A percentile compares a stretch with the other conserved stretches of the same genome.
Conservation (phyloP, 2,113 vertebrate genomes). For the Takifugu bimaculatus region DNA sequence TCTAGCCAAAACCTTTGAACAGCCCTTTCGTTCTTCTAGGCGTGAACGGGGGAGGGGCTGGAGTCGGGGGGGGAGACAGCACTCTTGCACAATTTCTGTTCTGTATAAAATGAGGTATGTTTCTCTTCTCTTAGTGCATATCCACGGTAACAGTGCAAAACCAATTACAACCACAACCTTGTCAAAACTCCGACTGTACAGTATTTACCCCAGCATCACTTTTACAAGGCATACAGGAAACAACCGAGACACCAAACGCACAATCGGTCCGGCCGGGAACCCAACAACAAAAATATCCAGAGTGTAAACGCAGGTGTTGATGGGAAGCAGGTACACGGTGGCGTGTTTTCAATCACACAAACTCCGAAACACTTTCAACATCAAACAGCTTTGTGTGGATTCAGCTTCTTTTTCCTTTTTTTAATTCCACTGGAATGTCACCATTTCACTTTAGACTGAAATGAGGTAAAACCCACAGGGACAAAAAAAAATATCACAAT, state of each 20-base stretch:
- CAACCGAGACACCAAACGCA: slow-evolving; percentile 55
- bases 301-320: slow-evolving; percentile 21
- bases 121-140: slow-evolving; percentile 72
- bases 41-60: slow-evolving; percentile 11
- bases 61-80: slow-evolving; percentile 32
- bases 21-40: slow-evolving; percentile 52
- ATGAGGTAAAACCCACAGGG: slow-evolving; percentile 8
- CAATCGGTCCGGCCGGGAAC: slow-evolving; percentile 41
- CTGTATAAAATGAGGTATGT: slow-evolving; percentile 80
- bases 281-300: slow-evolving; percentile 43
- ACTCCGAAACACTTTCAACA: slow-evolving; percentile 13
- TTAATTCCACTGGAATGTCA: slow-evolving; percentile 46
- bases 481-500: neutral
- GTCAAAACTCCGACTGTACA: slow-evolving; percentile 59
- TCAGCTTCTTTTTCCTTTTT: neutral
- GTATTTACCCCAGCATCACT: slow-evolving; percentile 60
- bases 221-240: slow-evolving; percentile 61
- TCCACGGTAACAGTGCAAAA: slow-evolving; percentile 75
- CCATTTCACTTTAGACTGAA: slow-evolving; percentile 9
- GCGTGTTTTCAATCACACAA: slow-evolving; percentile 28
- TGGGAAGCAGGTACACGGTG: slow-evolving; percentile 18
- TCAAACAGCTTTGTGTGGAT: slow-evolving; percentile 17
- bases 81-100: slow-evolving; percentile 58
- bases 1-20: slow-evolving; percentile 42
- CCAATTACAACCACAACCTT: slow-evolving; percentile 58